phyloP scores from a whole-genome alignment of 1,140 invertebrate species.

The Temnothorax nylanderi region DNA sequence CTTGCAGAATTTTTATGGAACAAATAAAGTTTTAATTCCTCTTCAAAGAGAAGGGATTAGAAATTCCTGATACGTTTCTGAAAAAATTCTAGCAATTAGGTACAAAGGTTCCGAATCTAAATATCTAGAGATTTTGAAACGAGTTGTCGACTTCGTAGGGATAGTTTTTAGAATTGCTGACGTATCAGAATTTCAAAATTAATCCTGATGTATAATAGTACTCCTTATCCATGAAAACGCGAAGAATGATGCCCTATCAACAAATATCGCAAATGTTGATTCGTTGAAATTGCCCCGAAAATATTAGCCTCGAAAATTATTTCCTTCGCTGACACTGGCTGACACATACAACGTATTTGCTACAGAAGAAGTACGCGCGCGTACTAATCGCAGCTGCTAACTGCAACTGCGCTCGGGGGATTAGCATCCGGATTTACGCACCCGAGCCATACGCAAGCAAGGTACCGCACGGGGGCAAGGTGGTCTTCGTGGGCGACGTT shows the following conservation, averaged over 20 bases:
- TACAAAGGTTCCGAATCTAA: background rate
- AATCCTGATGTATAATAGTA: background rate
- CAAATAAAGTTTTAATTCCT: background rate
- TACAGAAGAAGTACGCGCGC: background rate
- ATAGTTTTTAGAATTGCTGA: background rate
- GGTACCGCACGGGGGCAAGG: conserved; percentile 45
- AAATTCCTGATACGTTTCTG: background rate
- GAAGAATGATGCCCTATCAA: background rate
- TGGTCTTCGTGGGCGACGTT: conserved; percentile 70
- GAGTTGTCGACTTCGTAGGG: background rate
- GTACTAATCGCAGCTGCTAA: background rate
- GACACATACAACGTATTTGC: background rate
- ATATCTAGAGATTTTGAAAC: background rate
- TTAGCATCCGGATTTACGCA: conserved; percentile 38
- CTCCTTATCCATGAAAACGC: background rate
- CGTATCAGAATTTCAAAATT: background rate
- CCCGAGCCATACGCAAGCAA: conserved; percentile 35
- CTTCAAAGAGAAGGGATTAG: background rate
- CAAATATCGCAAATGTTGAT: background rate
- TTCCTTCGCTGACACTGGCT: background rate
- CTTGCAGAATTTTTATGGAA: background rate
- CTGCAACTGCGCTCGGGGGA: background rate
- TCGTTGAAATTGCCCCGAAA: background rate
- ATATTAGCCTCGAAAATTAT: background rate
- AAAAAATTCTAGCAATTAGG: background rate